phyloP scores from a whole-genome alignment of 1,140 invertebrate species.

The Ostrea denselamellosa region DNA sequence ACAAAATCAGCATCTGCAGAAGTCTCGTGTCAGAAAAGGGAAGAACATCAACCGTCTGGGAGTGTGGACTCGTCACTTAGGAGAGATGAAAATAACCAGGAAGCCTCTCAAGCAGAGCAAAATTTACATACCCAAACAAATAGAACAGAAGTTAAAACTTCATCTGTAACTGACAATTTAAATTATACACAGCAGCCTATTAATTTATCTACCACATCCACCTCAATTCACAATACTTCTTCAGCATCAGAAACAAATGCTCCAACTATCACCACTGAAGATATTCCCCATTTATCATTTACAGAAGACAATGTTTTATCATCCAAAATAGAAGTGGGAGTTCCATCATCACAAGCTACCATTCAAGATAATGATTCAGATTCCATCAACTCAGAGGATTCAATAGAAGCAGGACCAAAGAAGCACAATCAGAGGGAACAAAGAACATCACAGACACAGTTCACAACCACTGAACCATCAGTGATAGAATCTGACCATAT shows the following conservation, averaged over 20 bases:
- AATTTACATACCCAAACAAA: not conserved
- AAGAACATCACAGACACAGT: not conserved
- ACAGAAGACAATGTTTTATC: not conserved
- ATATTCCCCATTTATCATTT: not conserved
- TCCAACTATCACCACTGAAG: not conserved
- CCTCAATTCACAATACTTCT: not conserved
- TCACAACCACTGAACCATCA: not conserved
- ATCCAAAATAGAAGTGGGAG: not conserved
- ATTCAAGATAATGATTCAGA: not conserved
- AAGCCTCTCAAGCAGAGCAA: not conserved
- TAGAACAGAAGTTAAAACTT: not conserved
- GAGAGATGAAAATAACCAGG: not conserved
- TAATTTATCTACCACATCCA: not conserved
- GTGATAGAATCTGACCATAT: not conserved
- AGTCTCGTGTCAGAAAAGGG: not conserved
- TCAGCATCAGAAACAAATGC: conserved; percentile 17
- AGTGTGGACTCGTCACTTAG: not conserved
- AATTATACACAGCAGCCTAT: not conserved
- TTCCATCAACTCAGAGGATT: not conserved
- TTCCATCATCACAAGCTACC: conserved; percentile 3
- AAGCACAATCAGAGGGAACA: not conserved
- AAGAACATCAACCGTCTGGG: not conserved
- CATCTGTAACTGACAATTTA: not conserved
- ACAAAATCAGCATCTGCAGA: not conserved
- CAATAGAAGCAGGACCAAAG: not conserved